These are phyloP conservation scores for Alfaro cultratus DNA, from an alignment of 2,797 vertebrate species.

Conservation along the genomic window DNA sequence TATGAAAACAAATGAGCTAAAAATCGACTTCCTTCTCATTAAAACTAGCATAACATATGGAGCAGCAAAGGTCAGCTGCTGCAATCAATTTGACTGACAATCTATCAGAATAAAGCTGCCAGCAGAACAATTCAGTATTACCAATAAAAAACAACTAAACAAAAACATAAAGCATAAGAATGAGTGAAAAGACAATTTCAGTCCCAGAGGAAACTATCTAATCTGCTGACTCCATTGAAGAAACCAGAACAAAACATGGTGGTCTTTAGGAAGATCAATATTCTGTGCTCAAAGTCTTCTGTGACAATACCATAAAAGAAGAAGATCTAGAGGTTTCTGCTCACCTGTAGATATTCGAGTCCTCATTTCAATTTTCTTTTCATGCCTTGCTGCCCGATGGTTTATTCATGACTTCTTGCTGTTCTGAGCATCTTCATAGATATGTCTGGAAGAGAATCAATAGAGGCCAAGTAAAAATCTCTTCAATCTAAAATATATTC, in stretches of 20 bases:
- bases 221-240: slow-evolving; percentile 4
- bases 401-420: slow-evolving; percentile 71
- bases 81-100: slow-evolving; percentile 49
- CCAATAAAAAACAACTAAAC: not conserved
- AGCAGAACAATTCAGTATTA: slow-evolving; percentile 1
- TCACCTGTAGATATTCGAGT: slow-evolving; percentile 44
- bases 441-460: slow-evolving; percentile 59
- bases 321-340: slow-evolving; percentile 23
- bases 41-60: slow-evolving; percentile 40
- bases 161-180: not conserved
- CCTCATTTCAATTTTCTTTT: slow-evolving; percentile 53
- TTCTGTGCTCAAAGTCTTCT: not conserved
- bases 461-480: slow-evolving; percentile 29
- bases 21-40: slow-evolving; percentile 53
- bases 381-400: slow-evolving; percentile 64
- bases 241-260: slow-evolving; percentile 17
- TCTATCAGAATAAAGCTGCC: slow-evolving; percentile 26
- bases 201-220: not conserved
- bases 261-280: not conserved
- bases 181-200: slow-evolving; percentile 8
- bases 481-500: not conserved
- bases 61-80: slow-evolving; percentile 57
- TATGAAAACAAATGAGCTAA: slow-evolving; percentile 16
- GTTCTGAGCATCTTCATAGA: slow-evolving; percentile 48
- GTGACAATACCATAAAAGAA: slow-evolving; percentile 12